phyloP scores from a whole-genome alignment of 1,140 invertebrate genomes.

The Harlomillsia oculata region DNA sequence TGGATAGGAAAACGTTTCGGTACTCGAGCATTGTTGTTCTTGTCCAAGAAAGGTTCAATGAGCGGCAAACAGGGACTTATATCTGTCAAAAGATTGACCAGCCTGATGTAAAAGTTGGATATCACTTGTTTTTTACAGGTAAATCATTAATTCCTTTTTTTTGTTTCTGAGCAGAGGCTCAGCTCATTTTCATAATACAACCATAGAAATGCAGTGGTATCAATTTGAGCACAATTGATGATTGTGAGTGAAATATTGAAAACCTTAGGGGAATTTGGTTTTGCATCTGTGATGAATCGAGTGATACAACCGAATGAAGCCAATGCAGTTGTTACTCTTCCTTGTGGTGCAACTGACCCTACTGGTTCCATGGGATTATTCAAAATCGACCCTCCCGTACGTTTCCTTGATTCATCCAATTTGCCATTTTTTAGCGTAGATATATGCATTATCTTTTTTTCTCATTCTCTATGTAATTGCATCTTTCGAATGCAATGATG shows the following conservation, averaged over 20 bases:
- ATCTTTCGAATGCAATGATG: neutral
- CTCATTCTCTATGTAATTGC: neutral
- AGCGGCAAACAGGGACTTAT: slow-evolving; percentile 31
- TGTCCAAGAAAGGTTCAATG: slow-evolving; percentile 32
- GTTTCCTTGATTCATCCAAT: neutral
- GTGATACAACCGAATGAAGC: slow-evolving; percentile 15
- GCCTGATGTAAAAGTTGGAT: slow-evolving; percentile 7
- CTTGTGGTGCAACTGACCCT: slow-evolving; percentile 30
- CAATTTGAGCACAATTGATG: no score
- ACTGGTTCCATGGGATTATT: slow-evolving; percentile 15
- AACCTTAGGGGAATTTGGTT: slow-evolving; percentile 29
- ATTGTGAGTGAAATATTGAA: no score
- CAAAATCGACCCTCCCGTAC: slow-evolving; percentile 27
- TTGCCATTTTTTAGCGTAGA: neutral
- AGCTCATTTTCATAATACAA: neutral
- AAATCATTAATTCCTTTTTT: neutral
- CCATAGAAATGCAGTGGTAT: no score
- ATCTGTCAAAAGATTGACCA: slow-evolving; percentile 22
- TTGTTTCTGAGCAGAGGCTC: neutral
- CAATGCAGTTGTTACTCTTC: slow-evolving; percentile 19
- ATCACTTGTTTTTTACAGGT: slow-evolving; percentile 31
- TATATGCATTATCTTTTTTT: neutral
- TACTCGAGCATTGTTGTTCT: slow-evolving; percentile 30
- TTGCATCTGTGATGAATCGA: slow-evolving; percentile 22
- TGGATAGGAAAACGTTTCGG: slow-evolving; percentile 15